These are phyloP conservation scores for Ptilonorhynchus violaceus DNA, from an alignment of 2,113 vertebrate genomes.

Conservation along the genomic window DNA sequence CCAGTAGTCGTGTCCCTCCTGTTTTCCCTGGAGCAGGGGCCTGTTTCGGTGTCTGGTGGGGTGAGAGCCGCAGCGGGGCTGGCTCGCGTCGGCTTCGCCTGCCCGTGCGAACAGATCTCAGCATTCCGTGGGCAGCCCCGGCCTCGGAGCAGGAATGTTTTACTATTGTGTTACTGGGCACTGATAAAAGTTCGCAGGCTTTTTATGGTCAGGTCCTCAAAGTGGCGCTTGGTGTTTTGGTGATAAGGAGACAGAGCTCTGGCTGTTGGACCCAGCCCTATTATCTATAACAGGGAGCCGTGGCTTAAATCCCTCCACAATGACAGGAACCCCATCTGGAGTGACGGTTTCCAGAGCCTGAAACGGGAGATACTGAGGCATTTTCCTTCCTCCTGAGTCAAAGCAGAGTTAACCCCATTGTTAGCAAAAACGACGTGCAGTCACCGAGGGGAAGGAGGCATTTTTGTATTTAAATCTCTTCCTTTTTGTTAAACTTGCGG, in stretches of 20 bases:
- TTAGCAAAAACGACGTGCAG: background rate
- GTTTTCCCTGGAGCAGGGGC: conserved; percentile 14
- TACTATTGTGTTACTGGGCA: conserved; percentile 18
- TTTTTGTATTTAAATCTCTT: conserved; percentile 29
- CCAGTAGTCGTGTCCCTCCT: background rate
- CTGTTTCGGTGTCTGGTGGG: conserved; percentile 45
- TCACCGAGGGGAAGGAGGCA: background rate
- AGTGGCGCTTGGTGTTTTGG: conserved; percentile 51
- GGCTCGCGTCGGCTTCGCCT: conserved; percentile 55
- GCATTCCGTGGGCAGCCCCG: conserved; percentile 73
- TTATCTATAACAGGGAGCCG: conserved; percentile 59
- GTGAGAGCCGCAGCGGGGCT: conserved; percentile 65
- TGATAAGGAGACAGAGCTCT: conserved; percentile 73
- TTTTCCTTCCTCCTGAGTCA: conserved; percentile 55
- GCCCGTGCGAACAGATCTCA: conserved; percentile 74
- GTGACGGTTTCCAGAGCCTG: conserved; percentile 67
- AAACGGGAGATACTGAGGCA: conserved; percentile 27
- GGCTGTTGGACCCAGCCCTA: conserved; percentile 32
- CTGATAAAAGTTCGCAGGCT: conserved; percentile 68
- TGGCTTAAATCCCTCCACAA: conserved; percentile 44
- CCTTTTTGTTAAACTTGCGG: background rate
- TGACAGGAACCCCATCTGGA: conserved; percentile 67
- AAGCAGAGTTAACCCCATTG: conserved; percentile 50
- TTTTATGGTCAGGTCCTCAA: conserved; percentile 70
- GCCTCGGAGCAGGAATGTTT: conserved; percentile 20